Evolutionary conservation across 2,888 invertebrate species (phyloP).

Genomic region (Hofmannophila pseudospretella): DNA sequence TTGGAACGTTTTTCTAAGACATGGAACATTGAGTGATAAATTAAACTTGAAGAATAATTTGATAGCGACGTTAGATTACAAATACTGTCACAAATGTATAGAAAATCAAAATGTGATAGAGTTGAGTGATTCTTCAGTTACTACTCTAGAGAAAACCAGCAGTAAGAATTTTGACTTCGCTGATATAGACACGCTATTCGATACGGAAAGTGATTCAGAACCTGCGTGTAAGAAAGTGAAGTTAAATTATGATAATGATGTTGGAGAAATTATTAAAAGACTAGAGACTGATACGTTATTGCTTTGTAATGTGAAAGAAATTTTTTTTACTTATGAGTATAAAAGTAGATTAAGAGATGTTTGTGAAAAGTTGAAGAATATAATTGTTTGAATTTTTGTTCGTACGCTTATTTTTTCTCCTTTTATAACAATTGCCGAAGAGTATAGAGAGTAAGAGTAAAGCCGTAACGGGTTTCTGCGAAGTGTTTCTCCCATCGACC

Average conservation of each 20-base stretch:
- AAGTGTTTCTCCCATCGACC: too few relatives aligned
- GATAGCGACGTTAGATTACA: conserved; percentile 13
- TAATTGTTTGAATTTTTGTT: conserved; percentile 36
- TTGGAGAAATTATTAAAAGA: conserved; percentile 35
- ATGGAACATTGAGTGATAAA: conserved; percentile 12
- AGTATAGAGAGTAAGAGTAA: too few relatives aligned
- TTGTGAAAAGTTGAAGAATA: conserved; percentile 44
- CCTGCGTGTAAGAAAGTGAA: conserved; percentile 53
- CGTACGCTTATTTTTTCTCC: too few relatives aligned
- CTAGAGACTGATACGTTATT: conserved; percentile 41
- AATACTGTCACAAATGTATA: conserved; percentile 42
- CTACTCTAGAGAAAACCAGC: conserved; percentile 14
- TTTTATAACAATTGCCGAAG: too few relatives aligned
- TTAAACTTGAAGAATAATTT: conserved; percentile 22
- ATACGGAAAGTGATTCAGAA: conserved; percentile 36
- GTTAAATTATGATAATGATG: conserved; percentile 29
- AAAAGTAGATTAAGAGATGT: conserved; percentile 39
- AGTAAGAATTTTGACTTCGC: conserved; percentile 50
- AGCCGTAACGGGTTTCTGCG: too few relatives aligned
- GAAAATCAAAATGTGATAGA: conserved; percentile 15
- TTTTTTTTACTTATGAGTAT: conserved; percentile 32
- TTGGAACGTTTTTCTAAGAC: conserved; percentile 22
- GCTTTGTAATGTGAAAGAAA: conserved; percentile 39
- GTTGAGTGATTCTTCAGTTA: conserved; percentile 9
- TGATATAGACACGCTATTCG: conserved; percentile 47